phyloP scores from a whole-genome alignment of 2,113 vertebrate species.

The Notechis scutatus region DNA sequence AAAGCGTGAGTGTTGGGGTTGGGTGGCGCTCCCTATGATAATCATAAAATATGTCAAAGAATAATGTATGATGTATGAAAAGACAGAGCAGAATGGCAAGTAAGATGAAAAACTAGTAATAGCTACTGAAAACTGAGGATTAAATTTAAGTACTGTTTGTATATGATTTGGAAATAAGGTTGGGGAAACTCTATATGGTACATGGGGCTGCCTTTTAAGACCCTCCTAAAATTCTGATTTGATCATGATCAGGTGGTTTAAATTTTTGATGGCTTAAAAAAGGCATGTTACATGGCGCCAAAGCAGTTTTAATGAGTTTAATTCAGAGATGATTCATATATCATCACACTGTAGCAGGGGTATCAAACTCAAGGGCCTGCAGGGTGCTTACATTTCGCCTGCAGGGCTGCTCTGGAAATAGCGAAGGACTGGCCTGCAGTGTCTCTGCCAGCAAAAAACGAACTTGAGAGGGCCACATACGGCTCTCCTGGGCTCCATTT shows the following conservation, averaged over 20 bases:
- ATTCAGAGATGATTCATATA: neutral
- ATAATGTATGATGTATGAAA: neutral
- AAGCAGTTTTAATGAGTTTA: neutral
- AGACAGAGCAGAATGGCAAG: neutral
- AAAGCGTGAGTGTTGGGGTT: neutral
- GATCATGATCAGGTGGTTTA: neutral
- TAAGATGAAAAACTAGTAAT: neutral
- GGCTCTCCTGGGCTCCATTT: too few relatives aligned
- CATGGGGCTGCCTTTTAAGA: neutral
- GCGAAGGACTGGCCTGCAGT: too few relatives aligned
- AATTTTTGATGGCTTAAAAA: neutral
- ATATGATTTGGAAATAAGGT: neutral
- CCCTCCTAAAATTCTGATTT: neutral
- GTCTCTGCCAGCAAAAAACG: too few relatives aligned
- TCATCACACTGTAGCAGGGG: neutral
- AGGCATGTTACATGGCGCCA: neutral
- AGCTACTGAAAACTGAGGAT: neutral
- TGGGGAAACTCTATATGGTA: neutral
- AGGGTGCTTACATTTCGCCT: too few relatives aligned
- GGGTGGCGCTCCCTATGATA: neutral
- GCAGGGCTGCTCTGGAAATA: too few relatives aligned
- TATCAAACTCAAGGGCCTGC: too few relatives aligned
- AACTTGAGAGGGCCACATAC: too few relatives aligned
- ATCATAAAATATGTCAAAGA: neutral
- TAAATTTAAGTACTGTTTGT: neutral